These are phyloP conservation scores for Automeris io DNA, from an alignment of 2,888 invertebrate species.

Conservation along the genomic window DNA sequence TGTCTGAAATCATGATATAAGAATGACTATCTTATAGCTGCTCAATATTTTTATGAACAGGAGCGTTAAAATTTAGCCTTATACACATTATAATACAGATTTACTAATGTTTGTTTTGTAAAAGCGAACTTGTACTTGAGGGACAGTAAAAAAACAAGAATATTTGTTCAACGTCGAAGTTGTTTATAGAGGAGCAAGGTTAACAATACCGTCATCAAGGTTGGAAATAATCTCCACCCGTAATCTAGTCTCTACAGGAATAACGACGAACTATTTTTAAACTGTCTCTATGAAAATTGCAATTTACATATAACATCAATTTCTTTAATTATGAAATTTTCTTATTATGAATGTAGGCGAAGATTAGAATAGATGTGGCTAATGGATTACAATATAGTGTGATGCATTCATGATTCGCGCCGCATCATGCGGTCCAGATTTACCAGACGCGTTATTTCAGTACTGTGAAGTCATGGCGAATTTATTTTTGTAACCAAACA, in stretches of 20 bases:
- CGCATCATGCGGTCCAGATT: constrained; percentile 20
- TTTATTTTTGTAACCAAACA: constrained; percentile 64
- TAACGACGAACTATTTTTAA: constrained; percentile 26
- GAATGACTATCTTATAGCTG: no score
- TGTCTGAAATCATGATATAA: no score
- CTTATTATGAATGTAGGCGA: neutral
- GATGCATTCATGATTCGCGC: constrained; percentile 17
- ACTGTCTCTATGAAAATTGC: neutral
- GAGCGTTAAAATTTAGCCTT: no score
- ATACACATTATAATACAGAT: no score
- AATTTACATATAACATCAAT: neutral
- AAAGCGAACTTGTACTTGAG: neutral
- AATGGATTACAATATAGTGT: constrained; percentile 6
- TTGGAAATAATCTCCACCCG: constrained; percentile 51
- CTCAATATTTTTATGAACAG: no score
- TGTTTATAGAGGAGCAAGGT: constrained; percentile 60
- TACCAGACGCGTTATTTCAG: constrained; percentile 55
- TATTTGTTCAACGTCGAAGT: constrained; percentile 37
- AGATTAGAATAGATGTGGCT: neutral
- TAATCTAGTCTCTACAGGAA: constrained; percentile 47
- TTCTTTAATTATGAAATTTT: neutral
- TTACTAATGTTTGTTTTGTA: neutral
- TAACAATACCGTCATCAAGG: constrained; percentile 71
- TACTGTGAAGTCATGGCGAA: constrained; percentile 60
- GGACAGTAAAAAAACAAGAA: constrained; percentile 31